Percentiles rank a stretch among this genome's conserved stretches.
Evolutionary conservation across 2,888 invertebrate species (phyloP).

Genomic region (Xestia c-nigrum): DNA sequence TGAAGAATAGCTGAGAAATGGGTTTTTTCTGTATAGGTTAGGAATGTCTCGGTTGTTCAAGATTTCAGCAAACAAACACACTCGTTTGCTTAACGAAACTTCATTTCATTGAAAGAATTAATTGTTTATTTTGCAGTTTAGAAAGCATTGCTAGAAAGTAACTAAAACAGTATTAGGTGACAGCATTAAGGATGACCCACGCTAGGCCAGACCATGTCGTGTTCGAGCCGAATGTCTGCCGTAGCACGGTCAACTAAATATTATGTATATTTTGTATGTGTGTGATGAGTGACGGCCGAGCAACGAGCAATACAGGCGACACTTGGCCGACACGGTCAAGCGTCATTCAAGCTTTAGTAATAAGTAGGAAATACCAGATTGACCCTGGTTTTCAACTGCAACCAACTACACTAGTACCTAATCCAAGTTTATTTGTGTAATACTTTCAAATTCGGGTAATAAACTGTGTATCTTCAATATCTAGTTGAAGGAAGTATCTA

Average conservation of each 20-base stretch:
- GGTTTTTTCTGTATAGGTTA: neutral
- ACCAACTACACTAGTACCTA: neutral
- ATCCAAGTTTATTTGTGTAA: neutral
- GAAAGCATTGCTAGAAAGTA: neutral
- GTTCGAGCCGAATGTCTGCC: too few species aligned
- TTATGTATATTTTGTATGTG: too few species aligned
- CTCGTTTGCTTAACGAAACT: neutral
- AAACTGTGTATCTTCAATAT: neutral
- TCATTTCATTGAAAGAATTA: neutral
- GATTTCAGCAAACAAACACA: neutral
- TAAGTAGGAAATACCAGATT: neutral
- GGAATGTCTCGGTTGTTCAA: neutral
- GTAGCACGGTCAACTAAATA: too few species aligned
- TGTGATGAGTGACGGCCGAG: too few species aligned
- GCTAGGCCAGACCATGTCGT: too few species aligned
- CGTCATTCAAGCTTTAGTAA: too few species aligned
- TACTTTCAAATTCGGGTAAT: too few species aligned
- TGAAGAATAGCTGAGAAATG: slow-evolving; percentile 3
- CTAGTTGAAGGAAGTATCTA: neutral
- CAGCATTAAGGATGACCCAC: neutral
- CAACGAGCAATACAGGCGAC: too few species aligned
- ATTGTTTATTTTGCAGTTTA: neutral
- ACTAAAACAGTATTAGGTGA: neutral
- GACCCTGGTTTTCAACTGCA: neutral
- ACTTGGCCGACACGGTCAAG: too few species aligned